Percentiles rank a stretch among this genome's conserved stretches.
Conservation (phyloP, 2,113 vertebrate species). For the Mola mola region DNA sequence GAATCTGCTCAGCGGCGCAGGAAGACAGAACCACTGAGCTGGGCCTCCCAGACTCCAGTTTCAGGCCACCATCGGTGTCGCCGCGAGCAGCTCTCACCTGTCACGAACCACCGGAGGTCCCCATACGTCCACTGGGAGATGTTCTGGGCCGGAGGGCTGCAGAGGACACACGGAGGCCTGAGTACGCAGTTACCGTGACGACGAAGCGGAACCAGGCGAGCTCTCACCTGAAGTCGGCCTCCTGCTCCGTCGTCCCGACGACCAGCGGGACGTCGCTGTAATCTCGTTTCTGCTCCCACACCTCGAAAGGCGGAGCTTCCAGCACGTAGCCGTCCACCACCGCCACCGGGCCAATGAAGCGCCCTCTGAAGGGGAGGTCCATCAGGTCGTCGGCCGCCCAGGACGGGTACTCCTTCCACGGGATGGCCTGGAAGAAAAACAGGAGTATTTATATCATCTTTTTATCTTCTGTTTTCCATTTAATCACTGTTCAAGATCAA, state of each 20-base stretch:
- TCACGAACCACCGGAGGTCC: slow-evolving; percentile 81
- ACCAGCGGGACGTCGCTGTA: slow-evolving; percentile 80
- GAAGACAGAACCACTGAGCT: no score
- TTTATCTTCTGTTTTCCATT: no score
- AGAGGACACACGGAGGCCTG: slow-evolving; percentile 9
- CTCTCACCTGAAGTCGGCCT: slow-evolving; percentile 78
- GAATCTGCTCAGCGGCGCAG: no score
- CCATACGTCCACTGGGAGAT: slow-evolving; percentile 81
- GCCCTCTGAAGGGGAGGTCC: slow-evolving; percentile 75
- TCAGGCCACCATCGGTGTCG: no score
- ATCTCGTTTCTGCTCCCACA: slow-evolving; percentile 68
- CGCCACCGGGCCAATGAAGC: slow-evolving; percentile 62
- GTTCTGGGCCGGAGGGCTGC: slow-evolving; percentile 72
- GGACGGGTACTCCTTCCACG: slow-evolving; percentile 78
- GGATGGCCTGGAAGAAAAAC: slow-evolving; percentile 76
- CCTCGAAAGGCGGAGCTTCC: slow-evolving; percentile 67
- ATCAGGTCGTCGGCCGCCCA: slow-evolving; percentile 70
- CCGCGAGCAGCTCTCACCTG: slow-evolving; percentile 54
- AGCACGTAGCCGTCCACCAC: slow-evolving; percentile 82
- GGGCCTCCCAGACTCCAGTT: no score
- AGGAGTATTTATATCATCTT: no score
- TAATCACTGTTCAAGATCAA: no score
- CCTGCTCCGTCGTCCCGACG: slow-evolving; percentile 81
- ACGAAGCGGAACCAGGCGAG: background rate
- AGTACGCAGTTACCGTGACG: no score